Evolutionary conservation across 2,888 invertebrate species (phyloP), one percentile per base, ranked within the genome.

Genomic region (Scaptodrosophila latifasciaeformis): DNA sequence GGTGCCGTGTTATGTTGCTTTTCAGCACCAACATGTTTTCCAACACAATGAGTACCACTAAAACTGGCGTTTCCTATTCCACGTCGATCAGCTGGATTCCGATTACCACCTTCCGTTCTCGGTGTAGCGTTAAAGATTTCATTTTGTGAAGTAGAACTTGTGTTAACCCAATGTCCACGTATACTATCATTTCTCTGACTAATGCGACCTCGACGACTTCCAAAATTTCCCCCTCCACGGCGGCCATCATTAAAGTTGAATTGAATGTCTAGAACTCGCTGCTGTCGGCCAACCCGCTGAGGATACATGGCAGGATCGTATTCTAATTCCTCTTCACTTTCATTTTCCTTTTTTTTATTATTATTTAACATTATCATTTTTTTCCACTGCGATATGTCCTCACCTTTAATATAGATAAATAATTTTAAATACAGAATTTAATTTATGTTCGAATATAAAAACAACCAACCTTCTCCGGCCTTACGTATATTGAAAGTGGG

Each of bases 341-440:
- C 92, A 54, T 76, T 82, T 52, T 83, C 83, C 65, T 82, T 82
- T 71, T 84, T 85, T 59, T 84, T 85, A 85, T 92, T 93, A 85
- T 92, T 92, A 86, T 82, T 45, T 63, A 95, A 89, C 83, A 92
- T 90, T 79, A 93, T 92, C 91, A 95, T 93, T 84, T 94, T 96
- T 88, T 96, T 96, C 96, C 96, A 97, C 87, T 96, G 96, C 65
- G 91, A 91, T 51, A 92, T 90, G 86, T 96, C 96, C 85, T 96
- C 96, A 47, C 97, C 83, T 83, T 18, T 1, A 39, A 6, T 15
- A n/a, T 6, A 9, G 7, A 13, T 4, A 12, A 24, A 10, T 13
- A 13, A 18, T 5, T 9, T 10, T 18, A 37, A 31, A 10, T 6
- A 37, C 6, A 37, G 18, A 10, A 37, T 2, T 2, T 2, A 34